phyloP scores from a whole-genome alignment of 1,140 invertebrate species.

The Uloborus diversus region DNA sequence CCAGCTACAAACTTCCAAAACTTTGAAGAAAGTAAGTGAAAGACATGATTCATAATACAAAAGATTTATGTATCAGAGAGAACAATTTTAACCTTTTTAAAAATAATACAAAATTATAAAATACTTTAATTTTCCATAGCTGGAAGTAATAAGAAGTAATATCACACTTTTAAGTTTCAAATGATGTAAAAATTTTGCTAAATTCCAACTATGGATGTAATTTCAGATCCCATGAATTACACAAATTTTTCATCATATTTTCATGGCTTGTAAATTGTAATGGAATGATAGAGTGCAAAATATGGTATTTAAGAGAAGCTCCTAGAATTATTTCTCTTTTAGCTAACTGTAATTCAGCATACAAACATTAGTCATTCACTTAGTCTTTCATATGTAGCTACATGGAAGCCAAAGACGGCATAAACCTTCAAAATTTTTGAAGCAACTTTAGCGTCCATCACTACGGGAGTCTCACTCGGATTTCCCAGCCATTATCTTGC shows the following conservation, averaged over 20 bases:
- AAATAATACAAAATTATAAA: background rate
- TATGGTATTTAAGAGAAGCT: conserved; percentile 45
- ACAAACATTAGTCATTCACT: background rate
- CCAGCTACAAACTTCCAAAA: too few relatives aligned
- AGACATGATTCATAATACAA: too few relatives aligned
- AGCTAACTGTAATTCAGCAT: conserved; percentile 13
- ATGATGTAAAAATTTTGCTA: conserved; percentile 35
- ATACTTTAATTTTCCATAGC: conserved; percentile 28
- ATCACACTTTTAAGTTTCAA: conserved; percentile 44
- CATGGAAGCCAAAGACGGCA: background rate
- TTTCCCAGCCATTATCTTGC: background rate
- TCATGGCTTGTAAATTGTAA: conserved; percentile 35
- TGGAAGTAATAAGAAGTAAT: conserved; percentile 33
- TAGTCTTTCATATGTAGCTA: background rate
- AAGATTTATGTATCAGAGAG: too few relatives aligned
- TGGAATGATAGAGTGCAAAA: conserved; percentile 54
- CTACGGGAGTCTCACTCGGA: background rate
- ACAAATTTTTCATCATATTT: conserved; percentile 31
- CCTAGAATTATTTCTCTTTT: conserved; percentile 40
- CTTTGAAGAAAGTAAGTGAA: too few relatives aligned
- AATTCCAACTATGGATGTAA: conserved; percentile 36
- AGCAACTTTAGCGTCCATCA: background rate
- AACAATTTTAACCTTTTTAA: too few relatives aligned
- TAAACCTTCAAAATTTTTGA: background rate
- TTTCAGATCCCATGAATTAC: conserved; percentile 13